Conservation (phyloP, 2,888 invertebrate genomes). For the Pyrochroa serraticornis region DNA sequence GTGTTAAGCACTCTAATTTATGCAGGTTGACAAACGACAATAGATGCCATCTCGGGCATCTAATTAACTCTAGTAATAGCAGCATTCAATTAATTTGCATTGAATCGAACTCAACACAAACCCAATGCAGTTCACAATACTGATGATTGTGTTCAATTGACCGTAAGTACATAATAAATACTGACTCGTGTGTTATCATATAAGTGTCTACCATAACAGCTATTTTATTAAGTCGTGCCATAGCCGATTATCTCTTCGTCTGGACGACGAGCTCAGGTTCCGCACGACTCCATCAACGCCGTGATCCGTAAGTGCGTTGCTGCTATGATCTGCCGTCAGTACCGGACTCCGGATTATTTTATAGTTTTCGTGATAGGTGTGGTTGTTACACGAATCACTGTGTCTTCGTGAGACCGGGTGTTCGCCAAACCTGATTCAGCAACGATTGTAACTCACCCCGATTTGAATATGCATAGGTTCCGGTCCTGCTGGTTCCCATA, state of each 20-base stretch:
- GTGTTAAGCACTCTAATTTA: slow-evolving; percentile 18
- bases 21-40: slow-evolving; percentile 49
- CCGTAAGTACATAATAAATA: slow-evolving; percentile 44
- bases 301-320: no score
- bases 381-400: no score
- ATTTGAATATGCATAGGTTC: no score
- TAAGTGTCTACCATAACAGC: slow-evolving; percentile 42
- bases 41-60: slow-evolving; percentile 51
- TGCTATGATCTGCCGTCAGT: no score
- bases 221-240: slow-evolving; percentile 34
- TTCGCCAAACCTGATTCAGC: no score
- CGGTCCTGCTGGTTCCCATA: no score
- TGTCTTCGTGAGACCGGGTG: no score
- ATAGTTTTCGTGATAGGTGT: no score
- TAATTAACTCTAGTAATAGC: slow-evolving; percentile 51
- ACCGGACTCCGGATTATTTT: no score
- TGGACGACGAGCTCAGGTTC: slow-evolving; percentile 13
- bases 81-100: slow-evolving; percentile 55
- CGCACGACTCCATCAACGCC: slow-evolving; percentile 12
- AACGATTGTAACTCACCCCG: no score
- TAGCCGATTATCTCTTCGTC: slow-evolving; percentile 29
- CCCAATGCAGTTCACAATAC: slow-evolving; percentile 29
- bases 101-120: slow-evolving; percentile 46
- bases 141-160: slow-evolving; percentile 43
- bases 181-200: slow-evolving; percentile 39